Evolutionary conservation across 2,888 invertebrate genomes (phyloP).

Genomic region (Epinotia brunnichana): DNA sequence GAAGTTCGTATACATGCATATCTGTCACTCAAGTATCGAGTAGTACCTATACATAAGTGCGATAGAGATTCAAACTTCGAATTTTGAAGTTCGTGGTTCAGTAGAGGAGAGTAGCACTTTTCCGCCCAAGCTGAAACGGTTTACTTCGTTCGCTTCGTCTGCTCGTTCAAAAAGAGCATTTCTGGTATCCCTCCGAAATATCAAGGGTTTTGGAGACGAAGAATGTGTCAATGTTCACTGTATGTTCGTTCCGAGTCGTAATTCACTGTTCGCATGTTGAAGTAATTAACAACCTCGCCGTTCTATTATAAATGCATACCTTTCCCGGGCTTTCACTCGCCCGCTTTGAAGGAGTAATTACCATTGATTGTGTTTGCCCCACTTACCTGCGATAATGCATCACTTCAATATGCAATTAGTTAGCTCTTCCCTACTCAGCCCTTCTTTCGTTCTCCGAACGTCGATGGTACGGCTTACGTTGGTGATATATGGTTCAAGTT

Average conservation of each 20-base stretch:
- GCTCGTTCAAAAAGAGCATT: no score
- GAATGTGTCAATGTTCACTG: background rate
- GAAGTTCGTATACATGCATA: no score
- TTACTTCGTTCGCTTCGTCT: no score
- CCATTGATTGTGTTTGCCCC: constrained; percentile 28
- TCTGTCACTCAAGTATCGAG: no score
- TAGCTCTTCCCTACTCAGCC: background rate
- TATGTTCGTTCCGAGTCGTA: background rate
- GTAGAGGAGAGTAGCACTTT: no score
- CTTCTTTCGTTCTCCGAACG: background rate
- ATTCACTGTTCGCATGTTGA: constrained; percentile 24
- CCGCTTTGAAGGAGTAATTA: constrained; percentile 25
- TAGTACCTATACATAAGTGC: no score
- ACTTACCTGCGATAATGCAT: constrained; percentile 20
- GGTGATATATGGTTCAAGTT: no score
- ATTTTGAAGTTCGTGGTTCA: no score
- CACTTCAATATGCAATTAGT: constrained; percentile 18
- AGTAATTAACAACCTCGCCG: constrained; percentile 15
- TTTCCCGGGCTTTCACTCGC: constrained; percentile 27
- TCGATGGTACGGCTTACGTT: no score
- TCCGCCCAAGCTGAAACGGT: no score
- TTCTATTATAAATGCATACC: constrained; percentile 26
- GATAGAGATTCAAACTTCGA: no score
- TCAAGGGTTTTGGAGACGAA: background rate
- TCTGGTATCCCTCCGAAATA: no score